Evolutionary conservation across 1,140 invertebrate species (phyloP), one percentile per base, ranked within the genome.

Genomic region (Leptinotarsa lineolata): DNA sequence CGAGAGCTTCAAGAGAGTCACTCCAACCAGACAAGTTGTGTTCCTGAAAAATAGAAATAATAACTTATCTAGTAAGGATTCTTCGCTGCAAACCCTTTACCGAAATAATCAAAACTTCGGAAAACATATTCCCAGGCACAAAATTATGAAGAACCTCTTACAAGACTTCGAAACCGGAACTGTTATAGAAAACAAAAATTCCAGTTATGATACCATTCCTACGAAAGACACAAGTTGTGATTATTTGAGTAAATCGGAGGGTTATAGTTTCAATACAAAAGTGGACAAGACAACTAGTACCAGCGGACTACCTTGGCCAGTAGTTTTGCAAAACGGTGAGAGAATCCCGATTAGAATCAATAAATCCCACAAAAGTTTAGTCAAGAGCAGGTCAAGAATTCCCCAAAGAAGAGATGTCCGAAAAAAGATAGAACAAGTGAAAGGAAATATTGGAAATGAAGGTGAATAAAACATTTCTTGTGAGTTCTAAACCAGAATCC

Each of bases 111-210:
- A 18, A 11, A 72, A 69, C 18, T 72, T 78, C 20, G 74, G 76
- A 4, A 78, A 75, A 72, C 73, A 74, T 54, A 72, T 78, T 21
- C 76, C 76, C 3, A 73, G 70, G 16, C 76, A 78, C 61, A 75
- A 74, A 44, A 48, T 78, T 5, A 78, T 78, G 76, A 76, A 73
- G 39, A 74, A 72, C 59, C 61, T 78, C 20, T 46, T 78, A 18
- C 12, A 75, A 70, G 73, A 78, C 60, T 72, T 75, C 39, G 74
- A 75, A 15, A 24, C 5, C 15, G 61, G 61, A 24, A 48, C 60
- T 54, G 16, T 64, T 54, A 67, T 39, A 22, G n/a, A 65, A 21
- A 68, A 13, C 13, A 16, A 75, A 72, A 68, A n/a, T 60, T 48
- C 30, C 46, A 15, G 48, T 48, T 18, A 22, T 21, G 59, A 70